Evolutionary conservation across 2,888 invertebrate species (phyloP), one percentile per base, ranked within the genome.

Genomic region (Trissolcus brochymenae): DNA sequence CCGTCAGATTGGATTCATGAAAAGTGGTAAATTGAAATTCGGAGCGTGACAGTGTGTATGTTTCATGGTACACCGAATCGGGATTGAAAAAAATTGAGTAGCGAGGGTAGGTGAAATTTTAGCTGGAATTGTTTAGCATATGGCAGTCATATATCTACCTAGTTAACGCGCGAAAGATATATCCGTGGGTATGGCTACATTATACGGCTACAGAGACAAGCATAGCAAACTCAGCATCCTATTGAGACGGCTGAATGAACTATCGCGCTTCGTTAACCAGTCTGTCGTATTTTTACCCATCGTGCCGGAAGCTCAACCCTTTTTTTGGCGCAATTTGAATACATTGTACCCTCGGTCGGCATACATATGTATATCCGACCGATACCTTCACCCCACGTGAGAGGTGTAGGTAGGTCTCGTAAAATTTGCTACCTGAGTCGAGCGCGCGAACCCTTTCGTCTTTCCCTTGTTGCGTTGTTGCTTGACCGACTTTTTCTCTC

Each of bases 181-280:
- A 81, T 79, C 81, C 77, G 74, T 71, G 68, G 75, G 62, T 78
- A 71, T 79, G 76, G 73, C 78, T 76, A 79, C 74, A 72, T 79
- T 78, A 76, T 80, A 76, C 76, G 59, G 70, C 40, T 53, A 70
- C 72, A 68, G 76, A 80, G 79, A 80, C 79, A 79, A 75, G 81
- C 80, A 72, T 78, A 79, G 76, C 80, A 73, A 70, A 80, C 82
- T 87, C 88, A 88, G 88, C 88, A 87, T 88, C 88, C 88, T 83
- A 88, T 88, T 88, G 82, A 87, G 80, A 78, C 76, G 79, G 81
- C 84, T 89, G 85, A 88, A 88, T 88, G 89, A 87, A 88, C 87
- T 87, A 88, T 86, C 88, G 84, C 88, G 88, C 88, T 89, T 89
- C 89, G 89, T 89, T 89, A 89, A 88, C 88, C 89, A 89, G 89